Evolutionary conservation across 1,140 invertebrate species (phyloP).

Genomic region (Ostrea denselamellosa): DNA sequence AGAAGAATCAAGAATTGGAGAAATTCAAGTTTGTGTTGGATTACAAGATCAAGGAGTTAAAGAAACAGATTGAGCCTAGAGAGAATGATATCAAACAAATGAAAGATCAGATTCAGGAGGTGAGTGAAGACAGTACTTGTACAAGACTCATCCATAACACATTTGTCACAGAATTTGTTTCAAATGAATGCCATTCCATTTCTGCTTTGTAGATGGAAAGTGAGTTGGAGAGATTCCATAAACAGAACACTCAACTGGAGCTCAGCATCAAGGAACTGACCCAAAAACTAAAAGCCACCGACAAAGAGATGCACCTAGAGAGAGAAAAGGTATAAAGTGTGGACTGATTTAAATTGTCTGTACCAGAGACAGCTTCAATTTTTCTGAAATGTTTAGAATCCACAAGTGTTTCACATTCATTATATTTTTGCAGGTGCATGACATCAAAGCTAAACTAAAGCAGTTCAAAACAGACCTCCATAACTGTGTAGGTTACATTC

Average conservation of each 20-base stretch:
- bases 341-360: background rate
- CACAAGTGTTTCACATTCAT: background rate
- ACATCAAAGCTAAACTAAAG: slow-evolving; percentile 85
- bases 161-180: background rate
- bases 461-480: slow-evolving; percentile 89
- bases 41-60: slow-evolving; percentile 92
- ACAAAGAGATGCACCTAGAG: slow-evolving; percentile 86
- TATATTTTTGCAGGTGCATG: slow-evolving; percentile 76
- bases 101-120: slow-evolving; percentile 87
- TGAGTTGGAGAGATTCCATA: slow-evolving; percentile 86
- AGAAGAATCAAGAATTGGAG: slow-evolving; percentile 92
- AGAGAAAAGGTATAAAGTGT: slow-evolving; percentile 78
- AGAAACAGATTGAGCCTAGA: slow-evolving; percentile 90
- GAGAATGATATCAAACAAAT: slow-evolving; percentile 88
- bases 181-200: background rate
- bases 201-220: slow-evolving; percentile 80
- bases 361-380: background rate
- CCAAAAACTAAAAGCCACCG: slow-evolving; percentile 86
- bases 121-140: slow-evolving; percentile 59
- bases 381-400: background rate
- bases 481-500: slow-evolving; percentile 86
- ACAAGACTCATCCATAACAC: background rate
- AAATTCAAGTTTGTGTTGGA: slow-evolving; percentile 94
- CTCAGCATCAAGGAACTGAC: slow-evolving; percentile 86
- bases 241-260: slow-evolving; percentile 84